Percentiles rank a stretch among this genome's conserved stretches.
Evolutionary conservation across 2,888 invertebrate genomes (phyloP).

Genomic region (Gasteruption jaculator): DNA sequence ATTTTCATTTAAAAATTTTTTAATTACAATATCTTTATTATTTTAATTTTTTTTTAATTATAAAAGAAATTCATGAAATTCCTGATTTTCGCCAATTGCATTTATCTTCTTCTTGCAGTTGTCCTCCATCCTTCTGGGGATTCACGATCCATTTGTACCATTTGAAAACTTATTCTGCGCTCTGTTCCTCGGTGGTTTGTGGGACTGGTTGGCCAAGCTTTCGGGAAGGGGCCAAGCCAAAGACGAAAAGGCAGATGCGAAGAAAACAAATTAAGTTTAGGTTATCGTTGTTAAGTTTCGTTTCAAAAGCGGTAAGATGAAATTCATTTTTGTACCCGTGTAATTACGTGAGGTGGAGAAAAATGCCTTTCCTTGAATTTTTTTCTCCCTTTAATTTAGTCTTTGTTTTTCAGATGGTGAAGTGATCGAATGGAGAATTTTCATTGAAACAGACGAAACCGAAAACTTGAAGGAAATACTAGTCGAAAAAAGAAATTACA

Average conservation of each 20-base stretch:
- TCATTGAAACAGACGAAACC: no score
- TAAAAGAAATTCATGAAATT: slow-evolving; percentile 3
- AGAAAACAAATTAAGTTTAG: slow-evolving; percentile 70
- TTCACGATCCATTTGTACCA: slow-evolving; percentile 98
- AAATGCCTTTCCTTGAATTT: no score
- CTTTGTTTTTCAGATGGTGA: no score
- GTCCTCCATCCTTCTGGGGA: slow-evolving; percentile 91
- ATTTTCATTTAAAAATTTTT: slow-evolving; percentile 2
- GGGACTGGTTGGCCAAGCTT: slow-evolving; percentile 92
- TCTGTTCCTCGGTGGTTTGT: slow-evolving; percentile 94
- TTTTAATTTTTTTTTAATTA: slow-evolving; percentile 27
- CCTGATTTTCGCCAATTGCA: neutral
- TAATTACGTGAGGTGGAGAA: no score
- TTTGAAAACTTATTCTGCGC: slow-evolving; percentile 98
- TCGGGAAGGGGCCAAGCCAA: slow-evolving; percentile 78
- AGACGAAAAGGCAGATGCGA: slow-evolving; percentile 77
- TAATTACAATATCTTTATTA: neutral
- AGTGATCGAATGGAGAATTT: no score
- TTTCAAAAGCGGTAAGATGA: no score
- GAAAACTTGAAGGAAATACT: no score
- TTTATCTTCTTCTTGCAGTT: slow-evolving; percentile 56
- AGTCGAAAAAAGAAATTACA: no score
- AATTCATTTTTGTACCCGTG: no score
- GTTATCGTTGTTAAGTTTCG: no score
- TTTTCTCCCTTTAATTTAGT: no score